Conservation (phyloP, 2,797 vertebrate genomes). For the Neosilurus mollespiculum region DNA sequence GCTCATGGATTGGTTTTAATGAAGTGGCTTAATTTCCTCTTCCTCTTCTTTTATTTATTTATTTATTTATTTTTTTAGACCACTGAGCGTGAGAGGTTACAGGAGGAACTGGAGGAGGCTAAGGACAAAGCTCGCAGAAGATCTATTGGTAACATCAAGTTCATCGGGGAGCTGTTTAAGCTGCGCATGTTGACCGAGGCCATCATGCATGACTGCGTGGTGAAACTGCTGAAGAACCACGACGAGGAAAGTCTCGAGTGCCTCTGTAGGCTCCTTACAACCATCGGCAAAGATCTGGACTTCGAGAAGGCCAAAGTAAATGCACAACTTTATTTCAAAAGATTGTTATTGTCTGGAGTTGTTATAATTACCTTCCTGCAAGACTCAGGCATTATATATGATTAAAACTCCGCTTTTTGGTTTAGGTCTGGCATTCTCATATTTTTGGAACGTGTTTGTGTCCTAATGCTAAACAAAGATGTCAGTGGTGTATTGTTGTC, state of each 20-base stretch:
- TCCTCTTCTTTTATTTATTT: not conserved
- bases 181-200: constrained; percentile 86
- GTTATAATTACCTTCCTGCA: not conserved
- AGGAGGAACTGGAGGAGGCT: constrained; percentile 83
- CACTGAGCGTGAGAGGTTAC: constrained; percentile 78
- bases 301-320: constrained; percentile 87
- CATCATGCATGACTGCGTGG: constrained; percentile 89
- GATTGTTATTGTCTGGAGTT: not conserved
- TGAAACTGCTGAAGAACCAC: constrained; percentile 85
- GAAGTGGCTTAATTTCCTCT: not conserved
- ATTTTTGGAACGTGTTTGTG: not conserved
- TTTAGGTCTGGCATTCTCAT: not conserved
- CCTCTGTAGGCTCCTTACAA: constrained; percentile 83
- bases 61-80: constrained; percentile 59
- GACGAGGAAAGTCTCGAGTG: constrained; percentile 86
- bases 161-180: constrained; percentile 87
- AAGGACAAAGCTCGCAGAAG: constrained; percentile 85
- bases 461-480: too few relatives aligned
- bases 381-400: not conserved
- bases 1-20: not conserved
- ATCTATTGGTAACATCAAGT: constrained; percentile 87
- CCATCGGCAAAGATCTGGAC: constrained; percentile 86
- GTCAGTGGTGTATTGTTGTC: too few relatives aligned
- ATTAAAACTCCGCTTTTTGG: not conserved
- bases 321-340: not conserved